Evolutionary conservation across 2,888 invertebrate genomes (phyloP).

Genomic region (Lycocerus yunnanus): DNA sequence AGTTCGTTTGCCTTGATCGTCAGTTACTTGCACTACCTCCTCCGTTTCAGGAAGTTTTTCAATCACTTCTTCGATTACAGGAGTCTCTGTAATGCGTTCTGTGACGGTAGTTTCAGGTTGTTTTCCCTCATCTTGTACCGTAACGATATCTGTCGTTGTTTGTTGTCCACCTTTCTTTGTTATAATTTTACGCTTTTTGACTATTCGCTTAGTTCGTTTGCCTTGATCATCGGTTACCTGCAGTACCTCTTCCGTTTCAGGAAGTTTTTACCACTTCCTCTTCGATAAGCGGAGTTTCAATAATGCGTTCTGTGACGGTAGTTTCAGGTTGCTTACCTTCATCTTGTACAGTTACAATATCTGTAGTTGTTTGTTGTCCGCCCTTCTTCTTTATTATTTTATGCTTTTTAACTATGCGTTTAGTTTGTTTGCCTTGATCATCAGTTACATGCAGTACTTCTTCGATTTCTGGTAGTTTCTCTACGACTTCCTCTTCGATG

Average conservation of each 20-base stretch:
- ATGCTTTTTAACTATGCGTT: conserved; percentile 46
- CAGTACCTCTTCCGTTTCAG: conserved; percentile 36
- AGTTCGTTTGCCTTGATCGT: conserved; percentile 38
- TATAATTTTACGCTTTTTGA: conserved; percentile 53
- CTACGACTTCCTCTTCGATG: not conserved
- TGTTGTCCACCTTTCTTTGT: conserved; percentile 46
- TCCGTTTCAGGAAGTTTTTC: conserved; percentile 37
- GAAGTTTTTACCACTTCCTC: not conserved
- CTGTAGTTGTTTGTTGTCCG: conserved; percentile 39
- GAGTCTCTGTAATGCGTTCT: not conserved
- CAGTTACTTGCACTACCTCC: conserved; percentile 30
- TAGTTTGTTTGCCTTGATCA: conserved; percentile 41
- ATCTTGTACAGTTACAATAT: conserved; percentile 46
- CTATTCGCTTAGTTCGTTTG: conserved; percentile 40
- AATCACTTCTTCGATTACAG: conserved; percentile 31
- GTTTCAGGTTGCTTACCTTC: conserved; percentile 45
- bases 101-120: conserved; percentile 39
- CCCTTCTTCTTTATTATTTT: conserved; percentile 48
- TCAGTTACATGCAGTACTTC: conserved; percentile 40
- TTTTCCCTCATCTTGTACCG: conserved; percentile 35
- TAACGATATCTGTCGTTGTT: conserved; percentile 50
- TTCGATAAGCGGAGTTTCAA: conserved; percentile 28
- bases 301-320: conserved; percentile 42
- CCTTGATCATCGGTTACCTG: conserved; percentile 38
- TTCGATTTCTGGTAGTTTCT: conserved; percentile 47